Evolutionary conservation across 1,140 invertebrate species (phyloP).

Genomic region (Halesus radiatus): DNA sequence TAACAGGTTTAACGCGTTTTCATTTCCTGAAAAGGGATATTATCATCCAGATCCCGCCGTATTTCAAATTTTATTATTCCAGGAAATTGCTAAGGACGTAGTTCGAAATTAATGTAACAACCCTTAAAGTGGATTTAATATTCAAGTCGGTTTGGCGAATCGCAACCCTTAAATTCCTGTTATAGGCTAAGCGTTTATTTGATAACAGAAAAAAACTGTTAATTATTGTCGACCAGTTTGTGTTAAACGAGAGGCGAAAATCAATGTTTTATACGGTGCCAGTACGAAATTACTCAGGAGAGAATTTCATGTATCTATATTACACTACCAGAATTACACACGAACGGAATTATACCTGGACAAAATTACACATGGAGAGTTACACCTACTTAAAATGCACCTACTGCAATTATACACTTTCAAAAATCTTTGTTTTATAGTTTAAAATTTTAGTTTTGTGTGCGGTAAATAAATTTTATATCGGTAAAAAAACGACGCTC

Average conservation of each 20-base stretch:
- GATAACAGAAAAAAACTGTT: background rate
- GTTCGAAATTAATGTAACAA: constrained; percentile 38
- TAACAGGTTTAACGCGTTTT: constrained; percentile 18
- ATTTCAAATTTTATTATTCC: constrained; percentile 38
- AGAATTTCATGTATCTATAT: no score
- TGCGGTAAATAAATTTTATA: no score
- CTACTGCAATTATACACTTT: no score
- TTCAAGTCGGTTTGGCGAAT: constrained; percentile 2
- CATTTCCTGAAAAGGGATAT: constrained; percentile 16
- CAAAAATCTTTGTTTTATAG: no score
- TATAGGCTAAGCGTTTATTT: background rate
- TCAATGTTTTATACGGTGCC: background rate
- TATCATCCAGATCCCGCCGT: constrained; percentile 26
- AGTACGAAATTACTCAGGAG: no score
- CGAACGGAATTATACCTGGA: no score
- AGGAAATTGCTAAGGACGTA: constrained; percentile 37
- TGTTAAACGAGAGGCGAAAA: background rate
- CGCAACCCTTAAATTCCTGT: constrained; percentile 15
- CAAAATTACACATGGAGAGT: no score
- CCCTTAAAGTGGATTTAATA: constrained; percentile 40
- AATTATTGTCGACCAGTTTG: background rate
- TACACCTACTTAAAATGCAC: no score
- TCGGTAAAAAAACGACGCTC: no score
- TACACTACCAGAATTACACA: no score
- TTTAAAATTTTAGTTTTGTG: no score